A percentile compares a stretch with the other conserved stretches of the same genome.
These are phyloP conservation scores for Agrilus cyanescens DNA, from an alignment of 2,888 invertebrate species.

Conservation along the genomic window DNA sequence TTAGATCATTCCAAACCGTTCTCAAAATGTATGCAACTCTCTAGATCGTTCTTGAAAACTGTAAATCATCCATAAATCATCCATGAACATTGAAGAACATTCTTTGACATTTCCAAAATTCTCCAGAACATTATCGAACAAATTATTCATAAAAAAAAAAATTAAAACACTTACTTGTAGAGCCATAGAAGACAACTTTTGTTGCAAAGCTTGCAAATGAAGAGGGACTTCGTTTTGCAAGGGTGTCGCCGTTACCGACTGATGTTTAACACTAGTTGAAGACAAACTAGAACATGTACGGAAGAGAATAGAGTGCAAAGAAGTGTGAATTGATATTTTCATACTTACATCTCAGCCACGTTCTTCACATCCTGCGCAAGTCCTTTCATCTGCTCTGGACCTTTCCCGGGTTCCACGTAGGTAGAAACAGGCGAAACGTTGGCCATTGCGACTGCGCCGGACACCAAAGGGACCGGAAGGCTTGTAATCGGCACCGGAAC, in stretches of 20 bases:
- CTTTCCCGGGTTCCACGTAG: conserved; percentile 1
- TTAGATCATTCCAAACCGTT: no score
- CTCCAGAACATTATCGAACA: no score
- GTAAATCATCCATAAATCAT: no score
- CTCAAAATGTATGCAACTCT: no score
- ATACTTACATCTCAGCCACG: conserved; percentile 5
- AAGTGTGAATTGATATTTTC: neutral
- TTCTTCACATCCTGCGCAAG: conserved; percentile 3
- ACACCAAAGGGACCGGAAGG: neutral
- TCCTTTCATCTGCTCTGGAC: conserved; percentile 2
- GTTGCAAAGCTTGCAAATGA: conserved; percentile 58
- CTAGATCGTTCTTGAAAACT: no score
- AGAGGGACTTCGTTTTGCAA: conserved; percentile 53
- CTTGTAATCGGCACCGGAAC: conserved; percentile 1
- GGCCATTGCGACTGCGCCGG: neutral
- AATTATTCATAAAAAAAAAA: no score
- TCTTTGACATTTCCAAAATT: no score
- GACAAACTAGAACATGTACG: neutral
- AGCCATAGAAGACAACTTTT: conserved; percentile 53
- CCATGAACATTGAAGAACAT: no score
- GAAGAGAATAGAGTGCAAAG: no score
- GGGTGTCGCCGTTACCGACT: conserved; percentile 37
- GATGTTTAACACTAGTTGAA: neutral
- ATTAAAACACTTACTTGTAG: conserved; percentile 36
- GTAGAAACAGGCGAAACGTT: conserved; percentile 5